phyloP scores from a whole-genome alignment of 2,113 vertebrate species.

The Murina feae region DNA sequence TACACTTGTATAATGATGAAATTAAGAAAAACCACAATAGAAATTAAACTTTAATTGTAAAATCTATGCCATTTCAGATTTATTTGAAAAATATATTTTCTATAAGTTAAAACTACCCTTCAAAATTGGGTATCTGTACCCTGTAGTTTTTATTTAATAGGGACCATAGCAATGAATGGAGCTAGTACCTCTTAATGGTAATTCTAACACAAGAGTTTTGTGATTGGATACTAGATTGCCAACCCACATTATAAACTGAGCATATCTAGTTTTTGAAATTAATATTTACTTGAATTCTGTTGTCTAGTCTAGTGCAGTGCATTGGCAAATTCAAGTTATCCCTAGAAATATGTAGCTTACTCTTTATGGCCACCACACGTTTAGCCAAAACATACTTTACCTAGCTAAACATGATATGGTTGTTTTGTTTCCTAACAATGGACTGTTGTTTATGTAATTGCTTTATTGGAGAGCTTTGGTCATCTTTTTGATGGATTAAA shows the following conservation, averaged over 20 bases:
- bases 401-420: neutral
- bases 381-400: neutral
- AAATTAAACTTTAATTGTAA: neutral
- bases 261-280: constrained; percentile 13
- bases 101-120: constrained; percentile 29
- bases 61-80: neutral
- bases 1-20: neutral
- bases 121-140: neutral
- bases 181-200: neutral
- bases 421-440: constrained; percentile 20
- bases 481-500: neutral
- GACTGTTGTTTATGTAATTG: neutral
- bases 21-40: neutral
- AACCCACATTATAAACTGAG: neutral
- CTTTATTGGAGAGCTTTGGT: neutral
- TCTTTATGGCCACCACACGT: neutral
- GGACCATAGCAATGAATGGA: neutral
- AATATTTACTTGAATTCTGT: neutral
- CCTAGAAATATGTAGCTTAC: neutral
- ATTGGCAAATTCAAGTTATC: neutral
- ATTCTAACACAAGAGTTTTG: neutral
- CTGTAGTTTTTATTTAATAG: neutral
- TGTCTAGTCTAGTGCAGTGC: neutral
- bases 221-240: neutral
- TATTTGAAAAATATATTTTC: neutral